These are phyloP conservation scores for Pemphigus obesinymphae DNA, from an alignment of 1,140 invertebrate genomes.

Conservation along the genomic window DNA sequence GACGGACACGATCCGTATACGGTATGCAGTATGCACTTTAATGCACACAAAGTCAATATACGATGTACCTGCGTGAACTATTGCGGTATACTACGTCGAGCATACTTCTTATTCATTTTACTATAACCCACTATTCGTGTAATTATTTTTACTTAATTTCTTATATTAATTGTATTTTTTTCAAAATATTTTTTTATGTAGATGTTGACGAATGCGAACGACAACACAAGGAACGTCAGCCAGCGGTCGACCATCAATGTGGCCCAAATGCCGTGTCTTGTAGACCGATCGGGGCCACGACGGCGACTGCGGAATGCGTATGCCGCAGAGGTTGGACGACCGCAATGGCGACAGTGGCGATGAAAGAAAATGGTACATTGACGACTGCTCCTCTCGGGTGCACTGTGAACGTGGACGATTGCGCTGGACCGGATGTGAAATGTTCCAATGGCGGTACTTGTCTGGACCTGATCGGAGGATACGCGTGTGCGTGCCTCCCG, in stretches of 20 bases:
- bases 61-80: too few relatives aligned
- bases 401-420: constrained; percentile 82
- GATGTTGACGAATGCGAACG: constrained; percentile 23
- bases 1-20: too few relatives aligned
- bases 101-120: too few relatives aligned
- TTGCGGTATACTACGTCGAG: too few relatives aligned
- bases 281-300: constrained; percentile 47
- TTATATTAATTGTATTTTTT: background rate
- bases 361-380: background rate
- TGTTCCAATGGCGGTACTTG: constrained; percentile 84
- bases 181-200: background rate
- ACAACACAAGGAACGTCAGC: background rate
- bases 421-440: constrained; percentile 62
- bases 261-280: background rate
- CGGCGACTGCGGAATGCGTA: constrained; percentile 66
- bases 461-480: constrained; percentile 75
- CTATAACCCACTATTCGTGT: too few relatives aligned
- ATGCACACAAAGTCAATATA: too few relatives aligned
- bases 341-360: constrained; percentile 52
- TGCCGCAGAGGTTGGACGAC: constrained; percentile 81
- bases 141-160: background rate
- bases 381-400: constrained; percentile 55
- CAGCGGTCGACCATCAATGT: background rate
- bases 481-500: constrained; percentile 72
- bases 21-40: too few relatives aligned